Evolutionary conservation across 1,140 invertebrate genomes (phyloP), one percentile per base, ranked within the genome.

Genomic region (Calliphora vicina): DNA sequence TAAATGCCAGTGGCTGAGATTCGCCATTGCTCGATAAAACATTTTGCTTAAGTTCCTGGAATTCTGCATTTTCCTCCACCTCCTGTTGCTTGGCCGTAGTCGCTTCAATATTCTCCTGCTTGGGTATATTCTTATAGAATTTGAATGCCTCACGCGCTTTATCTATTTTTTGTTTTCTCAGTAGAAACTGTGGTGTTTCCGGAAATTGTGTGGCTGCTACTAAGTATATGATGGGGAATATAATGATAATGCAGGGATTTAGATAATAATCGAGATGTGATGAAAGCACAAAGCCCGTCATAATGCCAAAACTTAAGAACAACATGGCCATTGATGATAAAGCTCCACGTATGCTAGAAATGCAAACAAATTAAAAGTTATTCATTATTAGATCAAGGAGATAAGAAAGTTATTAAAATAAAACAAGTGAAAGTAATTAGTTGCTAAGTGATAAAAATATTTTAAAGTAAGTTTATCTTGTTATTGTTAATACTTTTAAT

Each of bases 251-350:
- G 0, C 94, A 90, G 0, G 95, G 94, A 23, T 98, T 90, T 0
- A 91, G 88, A 35, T 92, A 91, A 93, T 94, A 97, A 42, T 91
- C 90, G 0, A 94, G 91, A 84, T 92, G 91, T 2, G 93, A 91
- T 15, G 96, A 67, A 23, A 67, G 5, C 20, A 94, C 91, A 88
- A 95, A 97, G 0, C 94, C 94, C 35, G 94, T 91, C 0, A 97
- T 91, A 45, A 97, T 96, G 0, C 97, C 97, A 20, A 95, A 87
- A 9, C 95, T 96, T 1, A 97, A 92, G 82, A 95, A 95, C 1
- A 97, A 88, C 89, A 97, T 96, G 84, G 97, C 95, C 87, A 96
- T 94, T 0, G 96, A 94, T 0, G 96, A 96, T 0, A 98, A 91
- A 0, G 94, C 91, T 0, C 97, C 97, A 50, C 96, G 92, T 82